These are phyloP conservation scores for Zhengitettix transpicula DNA, from an alignment of 2,888 invertebrate genomes.

Conservation along the genomic window DNA sequence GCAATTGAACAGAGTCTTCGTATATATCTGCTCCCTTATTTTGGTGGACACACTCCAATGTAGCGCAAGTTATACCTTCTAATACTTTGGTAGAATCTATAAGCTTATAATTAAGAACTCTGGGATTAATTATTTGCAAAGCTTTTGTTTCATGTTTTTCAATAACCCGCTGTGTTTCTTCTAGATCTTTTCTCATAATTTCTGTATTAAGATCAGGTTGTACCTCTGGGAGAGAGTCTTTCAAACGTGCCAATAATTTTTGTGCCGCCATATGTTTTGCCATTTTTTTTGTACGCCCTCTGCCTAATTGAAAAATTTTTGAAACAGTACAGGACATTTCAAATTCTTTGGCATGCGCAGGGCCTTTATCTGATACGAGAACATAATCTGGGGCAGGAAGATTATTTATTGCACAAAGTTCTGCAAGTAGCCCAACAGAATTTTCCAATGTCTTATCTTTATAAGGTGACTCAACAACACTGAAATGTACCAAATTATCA, in stretches of 20 bases:
- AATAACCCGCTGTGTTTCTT: too few relatives aligned
- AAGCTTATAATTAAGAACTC: too few relatives aligned
- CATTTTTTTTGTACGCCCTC: slow-evolving; percentile 43
- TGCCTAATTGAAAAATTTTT: slow-evolving; percentile 22
- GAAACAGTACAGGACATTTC: slow-evolving; percentile 23
- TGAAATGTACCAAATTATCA: slow-evolving; percentile 7
- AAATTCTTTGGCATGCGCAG: slow-evolving; percentile 46
- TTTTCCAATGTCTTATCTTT: slow-evolving; percentile 16
- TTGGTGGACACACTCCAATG: too few relatives aligned
- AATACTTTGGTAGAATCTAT: too few relatives aligned
- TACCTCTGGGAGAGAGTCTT: slow-evolving; percentile 1
- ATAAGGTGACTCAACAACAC: slow-evolving; percentile 16
- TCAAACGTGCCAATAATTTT: slow-evolving; percentile 15
- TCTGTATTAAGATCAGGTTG: not conserved
- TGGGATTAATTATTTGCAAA: too few relatives aligned
- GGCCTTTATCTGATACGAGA: slow-evolving; percentile 44
- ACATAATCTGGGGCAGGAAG: slow-evolving; percentile 35
- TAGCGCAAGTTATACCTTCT: too few relatives aligned
- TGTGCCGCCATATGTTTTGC: slow-evolving; percentile 45
- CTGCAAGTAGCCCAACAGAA: slow-evolving; percentile 17
- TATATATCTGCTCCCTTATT: too few relatives aligned
- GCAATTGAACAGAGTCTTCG: too few relatives aligned
- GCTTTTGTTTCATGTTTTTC: too few relatives aligned
- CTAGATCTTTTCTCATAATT: too few relatives aligned
- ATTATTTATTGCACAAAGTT: slow-evolving; percentile 25